phyloP scores from a whole-genome alignment of 2,888 invertebrate genomes.

The Strigamia maritima region DNA sequence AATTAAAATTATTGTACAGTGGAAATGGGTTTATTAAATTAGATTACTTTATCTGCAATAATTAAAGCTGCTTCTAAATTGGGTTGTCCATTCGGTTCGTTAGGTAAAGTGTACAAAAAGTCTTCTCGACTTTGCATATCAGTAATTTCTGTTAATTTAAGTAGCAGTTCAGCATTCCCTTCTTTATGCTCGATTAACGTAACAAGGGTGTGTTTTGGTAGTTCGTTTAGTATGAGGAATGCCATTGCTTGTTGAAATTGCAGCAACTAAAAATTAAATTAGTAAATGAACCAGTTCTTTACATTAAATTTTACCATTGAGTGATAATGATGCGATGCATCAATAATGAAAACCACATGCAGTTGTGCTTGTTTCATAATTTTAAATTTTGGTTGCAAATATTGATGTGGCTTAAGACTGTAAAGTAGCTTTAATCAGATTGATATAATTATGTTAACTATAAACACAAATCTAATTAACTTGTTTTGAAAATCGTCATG shows the following conservation, averaged over 20 bases:
- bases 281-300: neutral
- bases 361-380: neutral
- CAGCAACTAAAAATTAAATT: neutral
- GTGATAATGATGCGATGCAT: neutral
- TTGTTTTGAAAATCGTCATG: neutral
- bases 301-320: neutral
- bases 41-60: neutral
- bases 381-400: neutral
- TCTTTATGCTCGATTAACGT: slow-evolving; percentile 15
- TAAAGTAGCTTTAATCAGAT: neutral
- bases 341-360: neutral
- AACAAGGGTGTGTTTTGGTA: neutral
- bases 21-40: neutral
- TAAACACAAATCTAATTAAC: neutral
- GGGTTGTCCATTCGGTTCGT: neutral
- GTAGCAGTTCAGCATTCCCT: neutral
- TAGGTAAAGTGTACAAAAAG: neutral
- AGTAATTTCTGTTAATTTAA: neutral
- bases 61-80: neutral
- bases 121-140: slow-evolving; percentile 9
- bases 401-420: neutral
- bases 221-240: neutral
- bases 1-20: no score
- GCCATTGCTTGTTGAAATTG: slow-evolving; percentile 6
- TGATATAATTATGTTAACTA: neutral